A percentile compares a stretch with the other conserved stretches of the same genome.
Evolutionary conservation across 2,888 invertebrate species (phyloP).

Genomic region (Xestia sexstrigata): DNA sequence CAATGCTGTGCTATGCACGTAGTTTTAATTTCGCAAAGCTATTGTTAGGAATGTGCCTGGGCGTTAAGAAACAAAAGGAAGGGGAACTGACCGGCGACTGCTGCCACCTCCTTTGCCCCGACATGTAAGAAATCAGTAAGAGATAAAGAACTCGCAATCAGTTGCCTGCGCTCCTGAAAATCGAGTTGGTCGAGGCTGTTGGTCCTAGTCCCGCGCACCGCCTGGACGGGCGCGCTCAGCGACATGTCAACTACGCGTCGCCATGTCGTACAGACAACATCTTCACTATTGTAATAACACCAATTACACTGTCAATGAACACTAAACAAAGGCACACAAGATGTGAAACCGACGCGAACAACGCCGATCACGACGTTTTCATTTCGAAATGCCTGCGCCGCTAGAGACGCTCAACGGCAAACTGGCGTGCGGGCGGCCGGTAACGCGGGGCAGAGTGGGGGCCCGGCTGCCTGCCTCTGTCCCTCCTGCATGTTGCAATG

Average conservation of each 20-base stretch:
- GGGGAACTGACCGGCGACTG: constrained; percentile 87
- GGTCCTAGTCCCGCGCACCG: constrained; percentile 92
- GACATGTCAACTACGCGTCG: constrained; percentile 89
- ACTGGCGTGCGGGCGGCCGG: constrained; percentile 83
- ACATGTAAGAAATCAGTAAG: constrained; percentile 96
- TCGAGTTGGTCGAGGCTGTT: constrained; percentile 97
- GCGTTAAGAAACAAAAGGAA: constrained; percentile 71
- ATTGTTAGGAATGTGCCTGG: constrained; percentile 83
- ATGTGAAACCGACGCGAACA: constrained; percentile 75
- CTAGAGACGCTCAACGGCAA: constrained; percentile 88
- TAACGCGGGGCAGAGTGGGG: constrained; percentile 84
- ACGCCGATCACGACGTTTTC: constrained; percentile 74
- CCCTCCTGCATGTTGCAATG: constrained; percentile 87
- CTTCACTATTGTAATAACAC: constrained; percentile 79
- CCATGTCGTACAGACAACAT: constrained; percentile 83
- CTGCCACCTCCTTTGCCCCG: constrained; percentile 91
- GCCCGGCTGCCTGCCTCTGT: constrained; percentile 82
- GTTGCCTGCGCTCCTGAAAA: constrained; percentile 97
- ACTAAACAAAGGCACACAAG: constrained; percentile 86
- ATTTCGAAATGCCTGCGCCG: constrained; percentile 84
- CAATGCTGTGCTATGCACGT: constrained; percentile 69
- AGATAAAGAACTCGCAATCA: constrained; percentile 96
- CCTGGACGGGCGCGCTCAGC: constrained; percentile 89
- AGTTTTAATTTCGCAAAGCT: constrained; percentile 83
- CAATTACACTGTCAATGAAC: constrained; percentile 78